Conservation (phyloP, 1,140 invertebrate genomes). For the Caerostris extrusa region DNA sequence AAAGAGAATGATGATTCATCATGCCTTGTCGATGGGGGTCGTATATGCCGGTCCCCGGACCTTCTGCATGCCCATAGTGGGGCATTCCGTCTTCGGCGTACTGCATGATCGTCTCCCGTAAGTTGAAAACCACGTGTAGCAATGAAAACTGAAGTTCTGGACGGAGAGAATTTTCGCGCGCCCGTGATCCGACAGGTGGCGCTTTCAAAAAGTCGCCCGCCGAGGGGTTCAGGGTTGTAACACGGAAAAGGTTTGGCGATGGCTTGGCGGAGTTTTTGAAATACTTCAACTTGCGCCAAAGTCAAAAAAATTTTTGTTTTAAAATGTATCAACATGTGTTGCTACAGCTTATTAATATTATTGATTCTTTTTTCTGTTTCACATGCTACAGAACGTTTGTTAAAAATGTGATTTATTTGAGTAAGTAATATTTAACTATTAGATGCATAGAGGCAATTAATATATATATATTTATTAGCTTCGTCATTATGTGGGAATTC, state of each 20-base stretch:
- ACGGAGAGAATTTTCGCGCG: background rate
- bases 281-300: too few relatives aligned
- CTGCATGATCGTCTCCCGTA: conserved; percentile 82
- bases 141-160: background rate
- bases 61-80: conserved; percentile 86
- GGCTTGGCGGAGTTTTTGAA: background rate
- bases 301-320: too few relatives aligned
- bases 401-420: too few relatives aligned
- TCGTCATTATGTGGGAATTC: too few relatives aligned
- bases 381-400: too few relatives aligned
- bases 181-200: conserved; percentile 24
- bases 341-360: too few relatives aligned
- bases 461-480: too few relatives aligned
- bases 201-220: background rate
- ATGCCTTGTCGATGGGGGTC: conserved; percentile 88
- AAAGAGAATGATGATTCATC: conserved; percentile 83
- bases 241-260: background rate
- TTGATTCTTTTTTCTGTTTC: too few relatives aligned
- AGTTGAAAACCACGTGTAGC: background rate
- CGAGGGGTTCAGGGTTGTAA: background rate
- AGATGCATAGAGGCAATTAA: too few relatives aligned
- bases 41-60: conserved; percentile 86
- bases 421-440: too few relatives aligned
- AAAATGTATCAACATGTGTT: too few relatives aligned
- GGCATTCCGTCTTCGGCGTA: conserved; percentile 91